phyloP scores from a whole-genome alignment of 2,888 invertebrate species.

The Agrypnus murinus region DNA sequence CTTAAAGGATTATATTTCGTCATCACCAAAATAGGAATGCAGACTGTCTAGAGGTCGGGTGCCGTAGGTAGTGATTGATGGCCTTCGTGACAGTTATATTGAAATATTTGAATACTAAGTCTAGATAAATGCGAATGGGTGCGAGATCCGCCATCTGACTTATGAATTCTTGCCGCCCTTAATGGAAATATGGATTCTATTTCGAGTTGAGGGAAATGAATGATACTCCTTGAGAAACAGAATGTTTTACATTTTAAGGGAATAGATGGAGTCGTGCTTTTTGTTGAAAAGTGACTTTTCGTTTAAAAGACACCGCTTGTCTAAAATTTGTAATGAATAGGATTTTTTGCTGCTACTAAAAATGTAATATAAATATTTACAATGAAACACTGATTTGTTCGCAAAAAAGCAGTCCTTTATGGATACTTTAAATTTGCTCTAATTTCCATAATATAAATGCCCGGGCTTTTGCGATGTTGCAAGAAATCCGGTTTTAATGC shows the following conservation, averaged over 20 bases:
- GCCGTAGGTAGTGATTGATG: constrained; percentile 50
- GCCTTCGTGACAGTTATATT: constrained; percentile 54
- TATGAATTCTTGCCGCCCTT: constrained; percentile 50
- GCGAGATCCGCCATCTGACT: constrained; percentile 50
- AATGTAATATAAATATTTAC: constrained; percentile 30
- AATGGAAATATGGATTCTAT: constrained; percentile 53
- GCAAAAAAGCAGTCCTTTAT: constrained; percentile 14
- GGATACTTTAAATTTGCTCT: constrained; percentile 33
- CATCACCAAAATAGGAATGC: constrained; percentile 22
- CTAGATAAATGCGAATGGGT: constrained; percentile 51
- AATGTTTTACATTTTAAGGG: constrained; percentile 35
- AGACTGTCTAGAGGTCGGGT: constrained; percentile 34
- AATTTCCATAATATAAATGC: constrained; percentile 33
- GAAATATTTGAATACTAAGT: constrained; percentile 55
- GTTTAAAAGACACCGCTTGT: constrained; percentile 27
- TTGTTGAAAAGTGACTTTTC: constrained; percentile 19
- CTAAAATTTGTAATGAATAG: constrained; percentile 21
- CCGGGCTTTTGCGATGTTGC: constrained; percentile 7
- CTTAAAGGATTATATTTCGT: constrained; percentile 34
- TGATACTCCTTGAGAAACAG: constrained; percentile 35
- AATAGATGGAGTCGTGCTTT: constrained; percentile 27
- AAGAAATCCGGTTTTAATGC: constrained; percentile 17
- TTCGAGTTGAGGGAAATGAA: constrained; percentile 43
- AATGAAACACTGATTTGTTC: constrained; percentile 21
- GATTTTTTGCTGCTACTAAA: constrained; percentile 10